Conservation (phyloP, 2,113 vertebrate species). For the Fulmarus glacialis region DNA sequence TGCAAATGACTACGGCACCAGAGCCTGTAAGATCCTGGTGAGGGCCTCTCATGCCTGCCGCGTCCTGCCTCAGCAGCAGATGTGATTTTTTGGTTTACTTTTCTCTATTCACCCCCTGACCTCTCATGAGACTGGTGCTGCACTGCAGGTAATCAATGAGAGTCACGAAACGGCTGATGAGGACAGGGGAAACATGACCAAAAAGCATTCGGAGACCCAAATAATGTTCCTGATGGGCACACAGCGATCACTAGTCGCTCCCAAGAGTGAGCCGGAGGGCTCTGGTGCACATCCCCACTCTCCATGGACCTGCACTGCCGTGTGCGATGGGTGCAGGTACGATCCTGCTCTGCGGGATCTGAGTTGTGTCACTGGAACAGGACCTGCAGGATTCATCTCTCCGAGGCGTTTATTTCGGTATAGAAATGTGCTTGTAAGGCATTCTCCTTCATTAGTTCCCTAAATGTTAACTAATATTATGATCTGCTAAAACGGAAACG, state of each 20-base stretch:
- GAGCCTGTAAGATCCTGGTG: not conserved
- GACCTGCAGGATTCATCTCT: not conserved
- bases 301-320: not conserved
- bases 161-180: not conserved
- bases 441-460: not conserved
- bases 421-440: not conserved
- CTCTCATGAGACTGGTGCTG: not conserved
- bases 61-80: not conserved
- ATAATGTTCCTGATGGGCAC: not conserved
- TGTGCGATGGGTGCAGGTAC: no score
- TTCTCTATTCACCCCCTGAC: not conserved
- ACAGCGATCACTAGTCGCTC: not conserved
- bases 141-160: not conserved
- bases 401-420: not conserved
- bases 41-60: fast-evolving
- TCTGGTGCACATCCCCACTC: not conserved
- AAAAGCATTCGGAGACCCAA: not conserved
- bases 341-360: not conserved
- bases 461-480: no score
- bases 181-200: not conserved
- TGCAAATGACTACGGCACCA: not conserved
- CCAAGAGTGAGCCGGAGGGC: fast-evolving
- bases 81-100: not conserved
- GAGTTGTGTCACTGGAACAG: no score
- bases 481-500: fast-evolving